Percentiles rank a stretch among this genome's conserved stretches.
Evolutionary conservation across 2,797 vertebrate species (phyloP).

Genomic region (Cercopithecus hamlyni): DNA sequence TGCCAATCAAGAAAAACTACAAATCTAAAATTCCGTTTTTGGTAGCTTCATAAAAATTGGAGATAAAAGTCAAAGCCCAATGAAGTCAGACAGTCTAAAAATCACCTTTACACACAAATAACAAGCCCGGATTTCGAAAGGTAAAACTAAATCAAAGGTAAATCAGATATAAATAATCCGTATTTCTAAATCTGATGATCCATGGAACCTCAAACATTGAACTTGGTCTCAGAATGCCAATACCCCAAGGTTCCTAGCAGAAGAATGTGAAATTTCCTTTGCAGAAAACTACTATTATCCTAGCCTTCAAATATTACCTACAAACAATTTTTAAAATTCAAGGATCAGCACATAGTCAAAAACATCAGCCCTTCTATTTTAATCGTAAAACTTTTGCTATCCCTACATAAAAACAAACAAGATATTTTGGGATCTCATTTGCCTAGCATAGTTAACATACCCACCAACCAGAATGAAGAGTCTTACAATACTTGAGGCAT

Average conservation of each 20-base stretch:
- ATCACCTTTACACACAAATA: not conserved
- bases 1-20: not conserved
- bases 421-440: not conserved
- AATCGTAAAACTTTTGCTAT: not conserved
- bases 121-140: not conserved
- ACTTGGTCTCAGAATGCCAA: not conserved
- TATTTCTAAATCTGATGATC: not conserved
- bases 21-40: not conserved
- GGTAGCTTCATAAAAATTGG: not conserved
- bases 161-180: not conserved
- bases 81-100: not conserved
- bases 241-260: not conserved
- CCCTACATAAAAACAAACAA: not conserved
- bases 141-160: no score
- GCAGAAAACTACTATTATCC: not conserved
- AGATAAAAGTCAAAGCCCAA: not conserved
- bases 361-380: not conserved
- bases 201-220: not conserved
- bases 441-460: not conserved
- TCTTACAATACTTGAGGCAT: not conserved
- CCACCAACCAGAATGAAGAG: not conserved
- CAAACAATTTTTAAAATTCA: not conserved
- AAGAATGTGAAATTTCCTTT: not conserved
- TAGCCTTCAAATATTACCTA: not conserved
- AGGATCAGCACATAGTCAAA: not conserved